A percentile compares a stretch with the other conserved stretches of the same genome.
Conservation (phyloP, 2,888 invertebrate species). For the Teinopalpus imperialis region DNA sequence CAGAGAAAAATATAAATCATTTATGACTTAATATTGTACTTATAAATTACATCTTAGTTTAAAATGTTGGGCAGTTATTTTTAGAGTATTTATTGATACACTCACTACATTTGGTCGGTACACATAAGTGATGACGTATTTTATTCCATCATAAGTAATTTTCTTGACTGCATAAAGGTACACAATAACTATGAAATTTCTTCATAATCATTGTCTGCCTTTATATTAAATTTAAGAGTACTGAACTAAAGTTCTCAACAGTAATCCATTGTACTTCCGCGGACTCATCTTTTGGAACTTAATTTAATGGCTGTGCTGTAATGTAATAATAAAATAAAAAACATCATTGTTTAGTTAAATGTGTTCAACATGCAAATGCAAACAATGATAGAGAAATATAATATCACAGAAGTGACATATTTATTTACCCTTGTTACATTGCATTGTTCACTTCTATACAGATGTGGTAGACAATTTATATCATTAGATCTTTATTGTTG, state of each 20-base stretch:
- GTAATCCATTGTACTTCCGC: neutral
- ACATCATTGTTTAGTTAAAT: neutral
- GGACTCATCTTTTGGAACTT: neutral
- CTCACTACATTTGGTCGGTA: no score
- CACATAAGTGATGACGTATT: no score
- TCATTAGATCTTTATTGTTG: conserved; percentile 3
- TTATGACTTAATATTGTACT: no score
- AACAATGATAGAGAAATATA: neutral
- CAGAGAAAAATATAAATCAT: no score
- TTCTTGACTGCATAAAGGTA: no score
- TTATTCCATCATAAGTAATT: no score
- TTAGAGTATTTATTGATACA: no score
- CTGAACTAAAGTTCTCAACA: neutral
- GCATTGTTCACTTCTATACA: neutral
- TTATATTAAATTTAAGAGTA: neutral
- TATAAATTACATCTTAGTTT: no score
- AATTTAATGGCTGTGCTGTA: conserved; percentile 65
- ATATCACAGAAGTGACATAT: conserved; percentile 5
- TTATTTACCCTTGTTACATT: conserved; percentile 4
- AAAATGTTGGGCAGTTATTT: no score
- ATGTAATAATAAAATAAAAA: conserved; percentile 28
- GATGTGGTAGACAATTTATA: neutral
- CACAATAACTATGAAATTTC: conserved; percentile 5
- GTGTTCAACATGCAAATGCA: neutral
- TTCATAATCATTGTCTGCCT: no score